Evolutionary conservation across 2,797 vertebrate species (phyloP).

Genomic region (Sus cebifrons): DNA sequence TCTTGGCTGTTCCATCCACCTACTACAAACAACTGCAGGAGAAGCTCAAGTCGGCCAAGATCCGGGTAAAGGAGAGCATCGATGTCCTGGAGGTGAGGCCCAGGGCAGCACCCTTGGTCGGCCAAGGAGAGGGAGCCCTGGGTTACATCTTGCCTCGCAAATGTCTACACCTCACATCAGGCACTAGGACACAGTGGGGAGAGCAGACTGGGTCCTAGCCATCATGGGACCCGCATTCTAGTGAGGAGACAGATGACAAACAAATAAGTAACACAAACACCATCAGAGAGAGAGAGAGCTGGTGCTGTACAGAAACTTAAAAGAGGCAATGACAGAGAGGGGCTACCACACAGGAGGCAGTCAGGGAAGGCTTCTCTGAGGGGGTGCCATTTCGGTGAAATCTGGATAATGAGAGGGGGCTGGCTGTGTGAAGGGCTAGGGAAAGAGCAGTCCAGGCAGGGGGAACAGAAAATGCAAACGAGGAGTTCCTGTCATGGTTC

Average conservation of each 20-base stretch:
- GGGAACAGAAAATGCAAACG: neutral
- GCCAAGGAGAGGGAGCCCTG: accelerated
- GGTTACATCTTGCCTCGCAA: neutral
- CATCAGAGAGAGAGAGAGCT: neutral
- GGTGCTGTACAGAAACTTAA: neutral
- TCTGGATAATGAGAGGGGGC: neutral
- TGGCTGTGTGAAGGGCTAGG: neutral
- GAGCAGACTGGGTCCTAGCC: neutral
- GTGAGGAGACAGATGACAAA: neutral
- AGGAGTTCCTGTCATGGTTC: no score
- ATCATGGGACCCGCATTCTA: neutral
- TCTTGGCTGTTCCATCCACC: conserved; percentile 94
- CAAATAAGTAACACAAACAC: neutral
- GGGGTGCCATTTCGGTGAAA: neutral
- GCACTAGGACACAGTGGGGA: neutral
- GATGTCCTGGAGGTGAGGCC: conserved; percentile 93
- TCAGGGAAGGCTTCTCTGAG: neutral
- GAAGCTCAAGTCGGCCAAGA: conserved; percentile 94
- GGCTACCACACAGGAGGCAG: neutral
- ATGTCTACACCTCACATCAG: neutral
- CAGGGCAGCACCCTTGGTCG: accelerated
- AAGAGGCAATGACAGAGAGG: neutral
- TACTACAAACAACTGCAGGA: conserved; percentile 95
- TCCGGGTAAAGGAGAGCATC: conserved; percentile 94
- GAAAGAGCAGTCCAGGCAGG: neutral